Base-by-base conservation (phyloP, 2,797 vertebrate species). In the Anableps anableps region DNA sequence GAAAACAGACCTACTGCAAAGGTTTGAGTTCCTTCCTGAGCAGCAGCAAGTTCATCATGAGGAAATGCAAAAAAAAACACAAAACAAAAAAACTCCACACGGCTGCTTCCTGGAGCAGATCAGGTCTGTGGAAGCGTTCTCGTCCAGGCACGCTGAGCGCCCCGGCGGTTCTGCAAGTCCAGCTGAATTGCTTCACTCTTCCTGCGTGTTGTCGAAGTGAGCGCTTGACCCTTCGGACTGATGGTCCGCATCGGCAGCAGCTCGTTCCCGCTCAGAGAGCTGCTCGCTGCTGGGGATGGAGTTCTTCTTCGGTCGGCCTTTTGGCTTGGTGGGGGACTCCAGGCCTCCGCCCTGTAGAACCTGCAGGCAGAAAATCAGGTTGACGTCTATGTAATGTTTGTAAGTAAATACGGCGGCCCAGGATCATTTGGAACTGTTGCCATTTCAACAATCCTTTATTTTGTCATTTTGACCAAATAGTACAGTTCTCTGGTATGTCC, bases 251-350 rank as follows among this genome's bases (percentile, higher is more conserved):
- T 98, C 97, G 45, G 96, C 55, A 1, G 94, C 60, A 2, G 94
- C 93, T 60, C 97, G 93, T 78, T 99, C 97, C 89, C 97, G 98
- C 82, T 99, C 98, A 0, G 97, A 97, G 41, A 99, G 96, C 91
- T 99, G 98, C 88, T 99, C 98, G 29, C 98, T 98, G 79, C 95
- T 97, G 74, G 98, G 98, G 84, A 99, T 99, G 78, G 98, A 99
- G 93, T 99, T 99, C 94, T 99, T 99, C 94, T 99, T 99, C 0
- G 98, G 98, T 0, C 98, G 97, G 4, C 98, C 98, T 94, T 99
- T 99, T 0, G 98, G 98, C 88, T 99, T 99, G 11, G 98, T 99
- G 0, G 98, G 98, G 0, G 98, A 99, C 89, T 99, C 98, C 82
- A 99, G 95, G 58, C 98, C 98, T 23, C 98, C 98, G 3, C 98